Base-by-base conservation (phyloP, 2,888 invertebrate genomes). In the Aromia moschata region DNA sequence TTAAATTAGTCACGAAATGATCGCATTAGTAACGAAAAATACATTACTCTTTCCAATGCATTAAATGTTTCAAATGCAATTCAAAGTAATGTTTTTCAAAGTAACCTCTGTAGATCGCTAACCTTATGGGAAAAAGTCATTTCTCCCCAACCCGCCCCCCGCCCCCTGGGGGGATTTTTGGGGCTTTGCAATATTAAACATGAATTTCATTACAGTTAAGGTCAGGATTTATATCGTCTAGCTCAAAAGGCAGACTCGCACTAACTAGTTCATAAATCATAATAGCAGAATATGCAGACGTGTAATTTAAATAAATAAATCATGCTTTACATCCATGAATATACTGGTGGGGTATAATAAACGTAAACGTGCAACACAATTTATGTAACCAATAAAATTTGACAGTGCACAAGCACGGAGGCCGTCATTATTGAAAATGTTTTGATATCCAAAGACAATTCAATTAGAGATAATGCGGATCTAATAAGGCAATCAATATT, bases 291-390 rank as follows among this genome's bases (percentile, higher is more conserved):
- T 63, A 60, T 55, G 56, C 60, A 62, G 56, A 62, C 60, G 69
- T 65, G 66, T 64, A 71, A 70, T 69, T 70, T 67, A 67, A 65
- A 70, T 68, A 69, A 71, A 71, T 71, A 70, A 71, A 70, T 71
- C 68, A 70, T 68, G 62, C 59, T 65, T 49, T 58, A 52, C 64
- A 58, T 66, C 67, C 61, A 67, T 69, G 68, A 70, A 71, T 71
- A 69, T 67, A 68, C 64, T 64, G 61, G 61, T 65, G 60, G 68
- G 51, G 61, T 67, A 68, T 68, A 65, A 67, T 70, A 65, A 68
- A 66, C 66, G 65, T 62, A 64, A 59, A 49, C 60, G 60, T 64
- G 59, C 58, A 49, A 55, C 60, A 55, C 49, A 65, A 68, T 70
- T 68, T 70, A 70, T 70, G 68, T 62, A 56, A 64, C 65, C 63